Conservation (phyloP, 2,113 vertebrate species). For the Eptesicus fuscus region DNA sequence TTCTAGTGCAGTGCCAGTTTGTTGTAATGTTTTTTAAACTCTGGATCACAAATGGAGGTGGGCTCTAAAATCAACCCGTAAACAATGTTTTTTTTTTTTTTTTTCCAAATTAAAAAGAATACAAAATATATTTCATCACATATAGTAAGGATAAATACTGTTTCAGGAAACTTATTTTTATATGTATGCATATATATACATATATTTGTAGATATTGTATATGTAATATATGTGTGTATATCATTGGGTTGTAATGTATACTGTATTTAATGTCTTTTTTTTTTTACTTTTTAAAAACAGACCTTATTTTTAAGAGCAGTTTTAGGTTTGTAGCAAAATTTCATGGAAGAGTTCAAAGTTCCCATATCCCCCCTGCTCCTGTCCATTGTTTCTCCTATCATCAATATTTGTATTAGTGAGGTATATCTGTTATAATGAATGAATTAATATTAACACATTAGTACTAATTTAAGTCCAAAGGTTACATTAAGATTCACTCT, state of each 20-base stretch:
- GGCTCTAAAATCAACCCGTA: neutral
- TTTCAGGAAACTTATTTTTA: constrained; percentile 16
- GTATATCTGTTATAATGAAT: too few relatives aligned
- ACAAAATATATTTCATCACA: neutral
- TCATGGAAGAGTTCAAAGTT: too few relatives aligned
- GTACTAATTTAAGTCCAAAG: too few relatives aligned
- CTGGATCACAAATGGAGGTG: neutral
- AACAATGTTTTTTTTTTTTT: neutral
- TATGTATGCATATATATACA: neutral
- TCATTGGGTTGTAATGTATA: neutral
- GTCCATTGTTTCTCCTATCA: too few relatives aligned
- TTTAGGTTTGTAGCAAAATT: too few relatives aligned
- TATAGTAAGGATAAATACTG: neutral
- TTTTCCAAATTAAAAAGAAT: neutral
- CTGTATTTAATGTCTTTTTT: neutral
- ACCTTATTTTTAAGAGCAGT: too few relatives aligned
- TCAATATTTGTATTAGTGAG: too few relatives aligned
- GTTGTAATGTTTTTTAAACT: neutral
- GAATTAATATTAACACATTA: too few relatives aligned
- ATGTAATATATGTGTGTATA: neutral
- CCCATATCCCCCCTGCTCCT: too few relatives aligned
- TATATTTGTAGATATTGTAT: neutral
- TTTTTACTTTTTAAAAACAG: too few relatives aligned
- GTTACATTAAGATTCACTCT: too few relatives aligned
- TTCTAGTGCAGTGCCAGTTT: neutral